Conservation (phyloP, 2,888 invertebrate genomes). For the Orthosia incerta region DNA sequence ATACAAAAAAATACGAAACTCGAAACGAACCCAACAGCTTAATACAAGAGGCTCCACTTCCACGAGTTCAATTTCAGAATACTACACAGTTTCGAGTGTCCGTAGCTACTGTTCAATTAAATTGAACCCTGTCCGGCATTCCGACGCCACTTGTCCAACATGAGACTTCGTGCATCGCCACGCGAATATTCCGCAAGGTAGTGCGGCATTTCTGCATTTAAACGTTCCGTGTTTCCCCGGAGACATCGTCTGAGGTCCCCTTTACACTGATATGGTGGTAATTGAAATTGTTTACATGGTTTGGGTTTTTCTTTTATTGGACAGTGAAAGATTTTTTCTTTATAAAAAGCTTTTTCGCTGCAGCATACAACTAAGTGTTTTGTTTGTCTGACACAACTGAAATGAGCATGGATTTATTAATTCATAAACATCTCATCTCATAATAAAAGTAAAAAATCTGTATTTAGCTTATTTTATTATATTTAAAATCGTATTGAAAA, state of each 20-base stretch:
- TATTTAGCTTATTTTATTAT: no score
- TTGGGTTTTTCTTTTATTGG: background rate
- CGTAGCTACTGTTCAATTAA: constrained; percentile 72
- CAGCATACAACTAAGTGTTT: no score
- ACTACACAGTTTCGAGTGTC: constrained; percentile 68
- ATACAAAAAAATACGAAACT: background rate
- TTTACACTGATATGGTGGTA: constrained; percentile 39
- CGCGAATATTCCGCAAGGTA: constrained; percentile 57
- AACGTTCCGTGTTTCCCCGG: constrained; percentile 30
- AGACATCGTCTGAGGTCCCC: constrained; percentile 1
- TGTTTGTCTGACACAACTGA: no score
- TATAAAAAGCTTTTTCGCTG: no score
- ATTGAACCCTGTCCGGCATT: constrained; percentile 67
- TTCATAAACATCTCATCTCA: no score
- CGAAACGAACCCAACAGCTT: constrained; percentile 17
- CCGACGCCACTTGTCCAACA: constrained; percentile 58
- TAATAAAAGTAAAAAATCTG: no score
- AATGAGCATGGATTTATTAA: no score
- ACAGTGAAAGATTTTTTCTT: background rate
- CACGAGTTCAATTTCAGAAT: constrained; percentile 66
- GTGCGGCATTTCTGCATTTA: constrained; percentile 58
- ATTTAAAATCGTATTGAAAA: no score
- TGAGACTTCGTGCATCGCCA: constrained; percentile 53
- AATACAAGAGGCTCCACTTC: constrained; percentile 31
- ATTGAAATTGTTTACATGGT: constrained; percentile 41